phyloP scores from a whole-genome alignment of 2,113 vertebrate genomes.

The Anser cygnoides region DNA sequence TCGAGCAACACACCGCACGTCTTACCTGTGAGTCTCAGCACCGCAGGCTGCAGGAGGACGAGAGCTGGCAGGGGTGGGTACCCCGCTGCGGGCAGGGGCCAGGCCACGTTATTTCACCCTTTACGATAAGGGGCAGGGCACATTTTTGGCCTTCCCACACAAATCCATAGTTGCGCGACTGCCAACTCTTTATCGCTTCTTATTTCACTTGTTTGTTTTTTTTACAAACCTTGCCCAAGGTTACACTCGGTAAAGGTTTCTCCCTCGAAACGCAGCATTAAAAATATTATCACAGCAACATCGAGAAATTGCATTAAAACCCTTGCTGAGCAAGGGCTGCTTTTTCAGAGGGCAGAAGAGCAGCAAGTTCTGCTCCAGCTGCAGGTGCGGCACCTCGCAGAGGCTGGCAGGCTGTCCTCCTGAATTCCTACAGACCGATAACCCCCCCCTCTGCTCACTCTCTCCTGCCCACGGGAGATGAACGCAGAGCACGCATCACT shows the following conservation, averaged over 20 bases:
- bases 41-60: not conserved
- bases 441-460: not conserved
- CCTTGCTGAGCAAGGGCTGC: fast-evolving
- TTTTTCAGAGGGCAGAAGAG: not conserved
- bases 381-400: not conserved
- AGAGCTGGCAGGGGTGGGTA: not conserved
- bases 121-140: not conserved
- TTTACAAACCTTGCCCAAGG: not conserved
- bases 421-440: not conserved
- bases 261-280: not conserved
- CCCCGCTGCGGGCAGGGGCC: not conserved
- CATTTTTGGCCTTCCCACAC: constrained; percentile 17
- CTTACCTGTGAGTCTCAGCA: not conserved
- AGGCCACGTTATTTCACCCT: not conserved
- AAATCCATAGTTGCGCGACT: not conserved
- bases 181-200: not conserved
- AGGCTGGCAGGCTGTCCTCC: not conserved
- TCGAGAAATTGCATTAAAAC: not conserved
- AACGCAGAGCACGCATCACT: not conserved
- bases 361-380: not conserved
- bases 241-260: not conserved
- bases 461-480: not conserved
- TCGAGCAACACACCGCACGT: fast-evolving
- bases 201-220: not conserved
- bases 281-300: not conserved